Base-by-base conservation (phyloP, 2,888 invertebrate species). In the Polydrusus cervinus region DNA sequence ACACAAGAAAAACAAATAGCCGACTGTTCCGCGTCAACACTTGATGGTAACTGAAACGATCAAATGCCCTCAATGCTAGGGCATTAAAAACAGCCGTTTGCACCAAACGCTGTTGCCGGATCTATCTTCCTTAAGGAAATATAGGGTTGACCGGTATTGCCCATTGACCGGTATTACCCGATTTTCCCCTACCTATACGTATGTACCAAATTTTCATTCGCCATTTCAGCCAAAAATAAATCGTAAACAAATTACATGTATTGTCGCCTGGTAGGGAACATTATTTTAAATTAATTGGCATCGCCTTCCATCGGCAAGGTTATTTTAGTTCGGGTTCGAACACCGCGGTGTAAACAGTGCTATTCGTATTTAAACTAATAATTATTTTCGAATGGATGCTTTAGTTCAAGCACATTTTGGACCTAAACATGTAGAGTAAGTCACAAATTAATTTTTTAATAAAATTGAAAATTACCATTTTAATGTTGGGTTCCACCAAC, bases 381-480 rank as follows among this genome's bases (percentile, higher is more conserved):
- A 34, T 67, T 18, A 8, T 66, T 55, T 43, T 55, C 51, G 10
- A 18, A 67, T 67, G 66, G 66, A 64, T 64, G 64, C 64, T 47
- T 49, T 64, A 25, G 16, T 64, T 8, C n/a, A 47, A 34, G 30
- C 10, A 30, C 47, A 64, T 49, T 64, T 49, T 34, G 64, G 16
- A n/a, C 9, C 6, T n/a, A 8, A 30, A 13, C 30, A 64, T 64
- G 67, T 43, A 20, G 18, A 16, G 55, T 67, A 53, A 67, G 57
- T 67, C 51, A 18, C 25, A 25, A 25, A 25, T n/a, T 25, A 64
- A n/a, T 40, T 0, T 40, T n/a, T 40, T 11, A 62, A 38, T 67
- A 14, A 73, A 9, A 11, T 40, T 40, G 40, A 40, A 40, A 40
- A 40, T 6, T 40, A 8, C 40, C 11, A 11, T 5, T n/a, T n/a